Percentiles rank a stretch among this genome's conserved stretches.
Conservation (phyloP, 2,888 invertebrate species). For the Eupithecia tripunctaria region DNA sequence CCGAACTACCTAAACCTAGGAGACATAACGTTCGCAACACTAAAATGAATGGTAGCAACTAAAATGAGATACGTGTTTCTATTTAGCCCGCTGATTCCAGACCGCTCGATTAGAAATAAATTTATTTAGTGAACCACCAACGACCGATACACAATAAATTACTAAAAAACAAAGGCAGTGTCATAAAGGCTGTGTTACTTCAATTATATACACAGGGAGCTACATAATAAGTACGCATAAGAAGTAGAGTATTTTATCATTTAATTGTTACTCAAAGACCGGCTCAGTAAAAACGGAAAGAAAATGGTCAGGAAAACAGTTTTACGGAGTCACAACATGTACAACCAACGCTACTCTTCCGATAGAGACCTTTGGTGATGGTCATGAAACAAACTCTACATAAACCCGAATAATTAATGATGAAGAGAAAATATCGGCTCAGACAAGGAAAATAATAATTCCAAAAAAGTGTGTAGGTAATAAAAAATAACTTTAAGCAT, state of each 20-base stretch:
- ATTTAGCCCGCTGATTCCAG: neutral
- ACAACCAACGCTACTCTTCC: neutral
- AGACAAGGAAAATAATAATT: too few species aligned
- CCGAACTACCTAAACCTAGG: neutral
- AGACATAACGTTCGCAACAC: conserved; percentile 5
- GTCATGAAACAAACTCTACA: neutral
- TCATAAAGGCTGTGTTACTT: too few species aligned
- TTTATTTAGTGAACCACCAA: too few species aligned
- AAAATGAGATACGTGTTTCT: conserved; percentile 13
- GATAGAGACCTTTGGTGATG: neutral
- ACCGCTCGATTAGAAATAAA: neutral
- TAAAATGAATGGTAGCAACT: conserved; percentile 19
- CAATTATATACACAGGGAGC: neutral
- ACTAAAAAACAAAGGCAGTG: too few species aligned
- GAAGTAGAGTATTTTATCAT: too few species aligned
- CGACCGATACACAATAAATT: too few species aligned
- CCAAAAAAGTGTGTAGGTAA: neutral
- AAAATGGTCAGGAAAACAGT: neutral
- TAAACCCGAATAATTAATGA: neutral
- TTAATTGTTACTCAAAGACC: neutral
- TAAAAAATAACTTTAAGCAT: neutral
- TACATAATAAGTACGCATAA: too few species aligned
- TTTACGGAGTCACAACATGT: neutral
- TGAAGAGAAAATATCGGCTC: neutral
- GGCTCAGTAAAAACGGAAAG: neutral